Evolutionary conservation across 2,888 invertebrate genomes (phyloP).

Genomic region (Coenonympha glycerion): DNA sequence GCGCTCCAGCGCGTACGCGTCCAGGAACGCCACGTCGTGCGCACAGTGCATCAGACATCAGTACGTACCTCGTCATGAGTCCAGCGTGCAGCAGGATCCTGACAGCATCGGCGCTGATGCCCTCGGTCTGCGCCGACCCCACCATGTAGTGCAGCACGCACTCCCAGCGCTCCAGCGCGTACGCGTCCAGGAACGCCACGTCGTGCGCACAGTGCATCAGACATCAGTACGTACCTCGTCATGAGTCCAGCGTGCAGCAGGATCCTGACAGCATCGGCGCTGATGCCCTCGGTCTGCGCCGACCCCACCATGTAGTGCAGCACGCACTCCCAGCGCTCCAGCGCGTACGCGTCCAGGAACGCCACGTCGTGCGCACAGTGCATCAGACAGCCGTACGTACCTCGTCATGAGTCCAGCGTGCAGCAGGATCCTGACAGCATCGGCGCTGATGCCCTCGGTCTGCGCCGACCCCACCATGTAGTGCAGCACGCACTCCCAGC

Average conservation of each 20-base stretch:
- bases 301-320: constrained; percentile 97
- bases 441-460: constrained; percentile 92
- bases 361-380: constrained; percentile 89
- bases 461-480: constrained; percentile 96
- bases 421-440: constrained; percentile 93
- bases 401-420: constrained; percentile 95
- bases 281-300: constrained; percentile 91
- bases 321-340: constrained; percentile 97
- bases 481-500: constrained; percentile 98
- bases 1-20: no score
- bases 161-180: constrained; percentile 96
- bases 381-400: no score
- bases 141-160: constrained; percentile 98
- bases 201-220: no score
- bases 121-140: constrained; percentile 91
- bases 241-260: constrained; percentile 94
- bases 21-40: no score
- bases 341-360: constrained; percentile 92
- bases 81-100: no score
- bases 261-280: constrained; percentile 95
- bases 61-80: no score
- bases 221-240: no score
- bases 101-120: no score
- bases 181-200: constrained; percentile 91
- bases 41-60: no score